phyloP scores from a whole-genome alignment of 1,140 invertebrate species.

The Macrobrachium nipponense region DNA sequence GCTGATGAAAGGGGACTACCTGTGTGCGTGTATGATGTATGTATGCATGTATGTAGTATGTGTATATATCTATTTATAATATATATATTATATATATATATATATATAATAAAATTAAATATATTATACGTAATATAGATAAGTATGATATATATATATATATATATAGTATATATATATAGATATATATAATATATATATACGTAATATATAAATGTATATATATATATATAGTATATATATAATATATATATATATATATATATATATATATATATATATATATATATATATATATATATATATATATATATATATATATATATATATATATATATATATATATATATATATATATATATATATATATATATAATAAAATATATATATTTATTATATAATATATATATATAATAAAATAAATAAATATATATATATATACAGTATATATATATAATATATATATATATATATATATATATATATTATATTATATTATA shows the following conservation, averaged over 20 bases:
- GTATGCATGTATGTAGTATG: not conserved
- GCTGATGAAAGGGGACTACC: too few relatives aligned
- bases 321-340: not conserved
- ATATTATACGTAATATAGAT: too few relatives aligned
- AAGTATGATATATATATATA: constrained; percentile 5
- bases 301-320: constrained; percentile 1
- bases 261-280: not conserved
- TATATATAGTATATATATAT: constrained; percentile 6
- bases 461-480: not conserved
- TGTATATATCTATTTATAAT: too few relatives aligned
- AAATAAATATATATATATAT: too few relatives aligned
- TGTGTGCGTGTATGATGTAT: too few relatives aligned
- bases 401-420: too few relatives aligned
- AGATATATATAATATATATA: constrained; percentile 1
- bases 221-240: not conserved
- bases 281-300: constrained; percentile 10
- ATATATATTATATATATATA: not conserved
- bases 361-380: too few relatives aligned
- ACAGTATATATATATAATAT: too few relatives aligned
- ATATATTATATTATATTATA: not conserved
- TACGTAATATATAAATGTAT: not conserved
- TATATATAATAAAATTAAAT: too few relatives aligned
- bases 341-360: too few relatives aligned
- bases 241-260: not conserved
- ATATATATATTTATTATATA: too few relatives aligned